A percentile compares a stretch with the other conserved stretches of the same genome.
Evolutionary conservation across 1,140 invertebrate species (phyloP).

Genomic region (Eriocheir sinensis): DNA sequence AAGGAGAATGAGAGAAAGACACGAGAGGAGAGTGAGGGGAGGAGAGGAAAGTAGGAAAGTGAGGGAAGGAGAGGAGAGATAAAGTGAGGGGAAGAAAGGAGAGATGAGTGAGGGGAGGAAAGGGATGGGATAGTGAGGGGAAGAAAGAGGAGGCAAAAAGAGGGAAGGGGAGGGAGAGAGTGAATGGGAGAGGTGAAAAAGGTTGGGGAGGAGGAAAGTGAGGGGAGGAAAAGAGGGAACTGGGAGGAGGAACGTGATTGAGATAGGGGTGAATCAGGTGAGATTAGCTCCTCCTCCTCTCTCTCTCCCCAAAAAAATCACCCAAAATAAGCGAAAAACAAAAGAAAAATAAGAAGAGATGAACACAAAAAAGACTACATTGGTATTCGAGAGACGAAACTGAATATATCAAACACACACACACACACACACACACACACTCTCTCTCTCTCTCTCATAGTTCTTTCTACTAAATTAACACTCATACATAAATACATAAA

Average conservation of each 20-base stretch:
- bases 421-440: constrained; percentile 45
- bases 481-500: not conserved
- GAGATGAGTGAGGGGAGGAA: not conserved
- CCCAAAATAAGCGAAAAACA: not conserved
- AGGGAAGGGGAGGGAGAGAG: not conserved
- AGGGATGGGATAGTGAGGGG: not conserved
- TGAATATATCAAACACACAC: constrained; percentile 23
- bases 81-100: no score
- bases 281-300: not conserved
- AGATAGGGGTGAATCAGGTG: not conserved
- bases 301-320: not conserved
- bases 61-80: not conserved
- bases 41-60: not conserved
- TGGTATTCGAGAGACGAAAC: no score
- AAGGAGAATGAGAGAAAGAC: not conserved
- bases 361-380: not conserved
- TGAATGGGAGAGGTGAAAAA: not conserved
- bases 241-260: not conserved
- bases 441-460: not conserved
- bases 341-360: not conserved
- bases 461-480: no score
- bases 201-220: not conserved
- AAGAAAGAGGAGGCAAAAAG: not conserved
- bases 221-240: not conserved
- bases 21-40: not conserved